phyloP scores from a whole-genome alignment of 2,888 invertebrate genomes.

The Agrochola lychnidis region DNA sequence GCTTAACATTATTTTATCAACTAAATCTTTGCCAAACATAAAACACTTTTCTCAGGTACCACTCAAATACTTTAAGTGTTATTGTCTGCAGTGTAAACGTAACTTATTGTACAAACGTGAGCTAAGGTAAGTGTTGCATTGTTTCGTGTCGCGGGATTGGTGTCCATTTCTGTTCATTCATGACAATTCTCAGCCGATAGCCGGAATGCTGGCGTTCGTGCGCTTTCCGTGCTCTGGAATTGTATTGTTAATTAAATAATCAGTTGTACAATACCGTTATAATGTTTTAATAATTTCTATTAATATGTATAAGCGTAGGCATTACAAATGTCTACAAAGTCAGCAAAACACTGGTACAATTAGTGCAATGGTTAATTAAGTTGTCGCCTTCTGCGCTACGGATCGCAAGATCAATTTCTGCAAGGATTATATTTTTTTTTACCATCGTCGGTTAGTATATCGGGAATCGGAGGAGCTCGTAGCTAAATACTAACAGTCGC shows the following conservation, averaged over 20 bases:
- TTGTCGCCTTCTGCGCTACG: not conserved
- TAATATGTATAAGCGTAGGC: not conserved
- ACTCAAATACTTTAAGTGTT: conserved; percentile 9
- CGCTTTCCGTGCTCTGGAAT: conserved; percentile 42
- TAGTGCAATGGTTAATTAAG: not conserved
- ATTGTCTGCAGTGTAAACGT: conserved; percentile 47
- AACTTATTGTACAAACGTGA: conserved; percentile 62
- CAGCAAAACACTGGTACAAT: not conserved
- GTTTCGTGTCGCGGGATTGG: conserved; percentile 64
- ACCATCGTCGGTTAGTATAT: no score
- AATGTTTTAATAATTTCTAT: not conserved
- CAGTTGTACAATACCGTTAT: not conserved
- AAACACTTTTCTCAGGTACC: conserved; percentile 15
- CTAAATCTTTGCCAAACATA: conserved; percentile 4
- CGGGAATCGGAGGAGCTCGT: no score
- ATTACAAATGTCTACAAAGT: not conserved
- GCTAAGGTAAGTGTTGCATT: conserved; percentile 61
- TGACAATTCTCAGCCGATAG: conserved; percentile 58
- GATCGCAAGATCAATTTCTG: not conserved
- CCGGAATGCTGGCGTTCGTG: conserved; percentile 45
- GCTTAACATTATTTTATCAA: conserved; percentile 1
- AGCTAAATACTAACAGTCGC: no score
- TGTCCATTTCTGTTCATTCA: conserved; percentile 71
- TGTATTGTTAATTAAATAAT: conserved; percentile 35
- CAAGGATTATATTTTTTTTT: not conserved